Conservation (phyloP, 2,888 invertebrate genomes). For the Pecten maximus region DNA sequence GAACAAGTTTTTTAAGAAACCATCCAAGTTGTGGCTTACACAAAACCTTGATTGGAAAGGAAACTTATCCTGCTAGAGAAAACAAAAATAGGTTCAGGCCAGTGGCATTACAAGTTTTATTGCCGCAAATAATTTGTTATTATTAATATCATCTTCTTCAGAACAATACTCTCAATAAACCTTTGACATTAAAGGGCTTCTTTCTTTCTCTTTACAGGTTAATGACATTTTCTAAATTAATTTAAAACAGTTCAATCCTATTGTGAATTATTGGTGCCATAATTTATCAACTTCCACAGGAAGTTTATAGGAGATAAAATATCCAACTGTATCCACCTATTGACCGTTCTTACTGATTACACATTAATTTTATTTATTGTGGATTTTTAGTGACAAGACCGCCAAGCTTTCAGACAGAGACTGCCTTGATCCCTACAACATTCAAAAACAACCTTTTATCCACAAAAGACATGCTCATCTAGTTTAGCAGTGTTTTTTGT, state of each 20-base stretch:
- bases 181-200: background rate
- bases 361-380: background rate
- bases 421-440: background rate
- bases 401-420: background rate
- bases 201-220: background rate
- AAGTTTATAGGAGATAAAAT: background rate
- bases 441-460: constrained; percentile 20
- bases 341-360: background rate
- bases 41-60: background rate
- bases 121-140: background rate
- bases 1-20: background rate
- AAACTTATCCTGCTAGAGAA: background rate
- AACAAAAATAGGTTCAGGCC: background rate
- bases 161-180: background rate
- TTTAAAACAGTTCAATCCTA: background rate
- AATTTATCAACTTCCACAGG: background rate
- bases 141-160: background rate
- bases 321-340: background rate
- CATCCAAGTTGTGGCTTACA: background rate
- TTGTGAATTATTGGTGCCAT: background rate
- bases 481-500: background rate
- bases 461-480: constrained; percentile 4
- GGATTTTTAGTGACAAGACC: constrained; percentile 1
- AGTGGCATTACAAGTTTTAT: background rate
- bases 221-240: background rate